phyloP scores from a whole-genome alignment of 2,888 invertebrate species.

The Drosophila flavopinicola region DNA sequence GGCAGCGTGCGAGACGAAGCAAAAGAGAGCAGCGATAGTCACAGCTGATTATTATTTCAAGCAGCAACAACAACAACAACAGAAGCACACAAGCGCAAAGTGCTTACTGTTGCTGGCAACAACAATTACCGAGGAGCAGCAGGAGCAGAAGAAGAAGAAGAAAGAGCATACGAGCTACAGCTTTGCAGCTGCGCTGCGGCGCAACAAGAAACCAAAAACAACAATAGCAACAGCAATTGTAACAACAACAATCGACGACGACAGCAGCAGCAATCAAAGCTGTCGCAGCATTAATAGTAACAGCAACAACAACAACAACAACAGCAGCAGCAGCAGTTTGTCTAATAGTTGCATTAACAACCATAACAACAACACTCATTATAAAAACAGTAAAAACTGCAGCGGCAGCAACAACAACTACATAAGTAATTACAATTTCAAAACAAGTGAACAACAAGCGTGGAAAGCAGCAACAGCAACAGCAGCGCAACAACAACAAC shows the following conservation, averaged over 20 bases:
- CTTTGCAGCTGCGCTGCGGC: constrained; percentile 72
- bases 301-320: constrained; percentile 38
- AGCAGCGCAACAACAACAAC: constrained; percentile 23
- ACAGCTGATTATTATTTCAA: constrained; percentile 63
- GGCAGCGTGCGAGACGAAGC: constrained; percentile 47
- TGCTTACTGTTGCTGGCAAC: constrained; percentile 57
- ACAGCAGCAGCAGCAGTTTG: constrained; percentile 54
- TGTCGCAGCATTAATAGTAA: constrained; percentile 52
- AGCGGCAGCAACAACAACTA: constrained; percentile 58
- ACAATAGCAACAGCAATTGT: constrained; percentile 32
- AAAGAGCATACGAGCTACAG: constrained; percentile 69
- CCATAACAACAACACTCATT: constrained; percentile 67
- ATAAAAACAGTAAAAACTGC: constrained; percentile 74
- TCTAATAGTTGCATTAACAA: constrained; percentile 72
- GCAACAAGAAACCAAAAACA: constrained; percentile 76
- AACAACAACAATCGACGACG: constrained; percentile 47
- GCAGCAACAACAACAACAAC: constrained; percentile 43
- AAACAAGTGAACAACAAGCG: constrained; percentile 70
- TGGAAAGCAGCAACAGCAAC: constrained; percentile 54
- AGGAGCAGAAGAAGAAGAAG: constrained; percentile 60
- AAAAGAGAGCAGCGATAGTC: constrained; percentile 50
- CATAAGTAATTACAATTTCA: constrained; percentile 74
- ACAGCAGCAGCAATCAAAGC: constrained; percentile 65
- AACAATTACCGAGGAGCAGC: constrained; percentile 42
- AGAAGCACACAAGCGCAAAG: constrained; percentile 55